These are phyloP conservation scores for Halichondria panicea DNA, from an alignment of 37 sponge, comb jelly and placozoan species.

Conservation along the genomic window DNA sequence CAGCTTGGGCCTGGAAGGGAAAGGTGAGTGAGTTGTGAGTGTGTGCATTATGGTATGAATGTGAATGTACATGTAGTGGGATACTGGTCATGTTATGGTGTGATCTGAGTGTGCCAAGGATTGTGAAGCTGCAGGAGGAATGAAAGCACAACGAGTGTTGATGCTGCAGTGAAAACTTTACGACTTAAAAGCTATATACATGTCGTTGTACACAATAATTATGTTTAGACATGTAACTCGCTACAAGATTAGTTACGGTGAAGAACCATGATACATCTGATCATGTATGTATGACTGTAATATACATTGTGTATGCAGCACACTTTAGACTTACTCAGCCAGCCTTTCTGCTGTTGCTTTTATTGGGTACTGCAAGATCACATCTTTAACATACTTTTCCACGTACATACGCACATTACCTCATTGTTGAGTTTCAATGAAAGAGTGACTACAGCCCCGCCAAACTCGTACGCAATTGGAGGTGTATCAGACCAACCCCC, in stretches of 20 bases:
- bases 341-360: slow-evolving; percentile 53
- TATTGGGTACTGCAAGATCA: slow-evolving; percentile 50
- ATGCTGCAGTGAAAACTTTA: too few relatives aligned
- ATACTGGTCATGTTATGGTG: neutral
- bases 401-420: slow-evolving; percentile 36
- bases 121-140: too few relatives aligned
- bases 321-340: slow-evolving; percentile 26
- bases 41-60: neutral
- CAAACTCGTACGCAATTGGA: slow-evolving; percentile 81
- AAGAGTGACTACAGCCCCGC: slow-evolving; percentile 70
- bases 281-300: too few relatives aligned
- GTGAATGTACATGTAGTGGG: neutral
- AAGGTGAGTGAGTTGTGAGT: neutral
- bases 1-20: slow-evolving; percentile 16
- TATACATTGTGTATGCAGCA: too few relatives aligned
- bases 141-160: neutral
- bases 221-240: too few relatives aligned
- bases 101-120: neutral
- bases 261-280: too few relatives aligned
- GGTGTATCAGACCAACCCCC: slow-evolving; percentile 90
- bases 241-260: too few relatives aligned
- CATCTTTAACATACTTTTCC: too few relatives aligned
- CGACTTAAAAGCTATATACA: too few relatives aligned
- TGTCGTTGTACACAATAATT: too few relatives aligned
- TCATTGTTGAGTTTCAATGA: slow-evolving; percentile 61